Evolutionary conservation across 2,113 vertebrate genomes (phyloP).

Genomic region (Xyrauchen texanus): DNA sequence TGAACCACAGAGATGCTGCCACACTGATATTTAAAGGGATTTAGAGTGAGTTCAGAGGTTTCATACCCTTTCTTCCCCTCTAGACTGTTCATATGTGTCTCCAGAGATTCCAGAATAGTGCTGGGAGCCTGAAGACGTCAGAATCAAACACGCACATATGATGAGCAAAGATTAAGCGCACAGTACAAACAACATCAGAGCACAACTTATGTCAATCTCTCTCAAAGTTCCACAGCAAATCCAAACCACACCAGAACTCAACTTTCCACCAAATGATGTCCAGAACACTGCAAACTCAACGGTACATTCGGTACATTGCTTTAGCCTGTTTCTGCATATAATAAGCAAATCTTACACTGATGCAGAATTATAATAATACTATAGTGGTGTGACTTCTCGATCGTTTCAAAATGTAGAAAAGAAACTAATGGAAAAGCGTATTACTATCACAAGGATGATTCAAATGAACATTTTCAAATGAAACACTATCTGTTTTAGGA

Average conservation of each 20-base stretch:
- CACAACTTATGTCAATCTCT: not conserved
- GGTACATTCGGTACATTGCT: no score
- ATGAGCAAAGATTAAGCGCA: not conserved
- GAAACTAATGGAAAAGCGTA: no score
- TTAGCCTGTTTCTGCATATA: no score
- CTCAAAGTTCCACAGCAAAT: constrained; percentile 14
- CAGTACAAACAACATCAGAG: not conserved
- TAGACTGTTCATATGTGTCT: constrained; percentile 95
- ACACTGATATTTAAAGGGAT: not conserved
- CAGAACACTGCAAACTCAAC: constrained; percentile 36
- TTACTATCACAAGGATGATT: no score
- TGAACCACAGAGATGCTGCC: no score
- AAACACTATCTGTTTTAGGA: no score
- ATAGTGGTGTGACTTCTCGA: no score
- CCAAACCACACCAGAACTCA: constrained; percentile 8
- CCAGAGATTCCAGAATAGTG: constrained; percentile 98
- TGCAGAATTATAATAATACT: no score
- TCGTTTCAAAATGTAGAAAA: no score
- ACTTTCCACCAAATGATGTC: constrained; percentile 9
- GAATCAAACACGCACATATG: constrained; percentile 20
- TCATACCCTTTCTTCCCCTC: constrained; percentile 85
- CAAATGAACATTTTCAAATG: no score
- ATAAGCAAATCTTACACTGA: no score
- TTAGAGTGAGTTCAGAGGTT: not conserved
- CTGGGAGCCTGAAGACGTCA: constrained; percentile 83